These are phyloP conservation scores for Epinephelus awoara DNA, from an alignment of 2,797 vertebrate species.

Conservation along the genomic window DNA sequence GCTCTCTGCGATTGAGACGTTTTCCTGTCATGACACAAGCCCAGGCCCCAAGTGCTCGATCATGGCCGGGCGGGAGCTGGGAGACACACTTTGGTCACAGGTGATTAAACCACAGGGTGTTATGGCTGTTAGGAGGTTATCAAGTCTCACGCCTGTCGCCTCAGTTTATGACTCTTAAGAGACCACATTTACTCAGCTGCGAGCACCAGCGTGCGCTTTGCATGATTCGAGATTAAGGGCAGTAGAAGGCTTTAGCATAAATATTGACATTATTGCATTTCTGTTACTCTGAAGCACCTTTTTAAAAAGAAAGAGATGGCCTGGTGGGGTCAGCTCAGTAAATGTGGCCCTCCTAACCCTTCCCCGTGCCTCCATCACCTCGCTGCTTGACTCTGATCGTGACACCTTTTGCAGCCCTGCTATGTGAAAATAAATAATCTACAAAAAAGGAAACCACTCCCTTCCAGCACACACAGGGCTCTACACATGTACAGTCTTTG, in stretches of 20 bases:
- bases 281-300: conserved; percentile 37
- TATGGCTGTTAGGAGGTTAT: conserved; percentile 56
- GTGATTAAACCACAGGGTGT: conserved; percentile 67
- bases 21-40: conserved; percentile 38
- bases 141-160: conserved; percentile 56
- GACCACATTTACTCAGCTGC: conserved; percentile 63
- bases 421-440: conserved; percentile 87
- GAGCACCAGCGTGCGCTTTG: conserved; percentile 37
- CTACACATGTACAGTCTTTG: conserved; percentile 87
- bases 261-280: conserved; percentile 51
- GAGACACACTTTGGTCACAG: conserved; percentile 70
- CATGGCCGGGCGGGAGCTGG: conserved; percentile 33
- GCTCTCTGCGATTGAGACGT: conserved; percentile 50
- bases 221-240: conserved; percentile 42
- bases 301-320: conserved; percentile 21
- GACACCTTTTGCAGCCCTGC: conserved; percentile 69
- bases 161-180: conserved; percentile 39
- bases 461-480: conserved; percentile 73
- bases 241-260: conserved; percentile 52
- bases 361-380: conserved; percentile 34
- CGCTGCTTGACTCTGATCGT: conserved; percentile 20
- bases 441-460: conserved; percentile 79
- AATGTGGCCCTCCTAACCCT: conserved; percentile 42
- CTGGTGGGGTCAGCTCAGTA: conserved; percentile 32
- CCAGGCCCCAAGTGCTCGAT: conserved; percentile 43